These are phyloP conservation scores for Lampropteryx suffumata DNA, from an alignment of 2,888 invertebrate genomes.

Conservation along the genomic window DNA sequence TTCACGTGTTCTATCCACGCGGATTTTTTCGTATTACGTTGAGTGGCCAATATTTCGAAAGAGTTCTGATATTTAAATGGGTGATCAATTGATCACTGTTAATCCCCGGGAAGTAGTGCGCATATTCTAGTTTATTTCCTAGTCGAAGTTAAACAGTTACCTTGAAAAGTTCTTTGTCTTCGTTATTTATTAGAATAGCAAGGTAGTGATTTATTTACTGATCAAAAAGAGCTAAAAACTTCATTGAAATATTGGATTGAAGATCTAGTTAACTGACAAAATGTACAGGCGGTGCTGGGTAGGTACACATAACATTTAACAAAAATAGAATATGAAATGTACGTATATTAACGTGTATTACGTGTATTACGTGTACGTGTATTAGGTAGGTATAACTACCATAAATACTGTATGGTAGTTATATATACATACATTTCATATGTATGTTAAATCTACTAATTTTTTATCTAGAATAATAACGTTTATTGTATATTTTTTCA, in stretches of 20 bases:
- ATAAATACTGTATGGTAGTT: no score
- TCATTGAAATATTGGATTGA: no score
- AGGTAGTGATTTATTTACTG: not conserved
- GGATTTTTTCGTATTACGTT: conserved; percentile 32
- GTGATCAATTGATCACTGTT: conserved; percentile 18
- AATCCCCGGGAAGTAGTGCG: conserved; percentile 14
- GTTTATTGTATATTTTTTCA: conserved; percentile 14
- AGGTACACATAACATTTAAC: no score
- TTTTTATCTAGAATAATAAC: conserved; percentile 13
- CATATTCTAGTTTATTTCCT: conserved; percentile 6
- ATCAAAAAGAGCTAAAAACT: not conserved
- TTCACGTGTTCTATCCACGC: conserved; percentile 32
- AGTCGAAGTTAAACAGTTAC: not conserved
- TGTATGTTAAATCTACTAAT: no score
- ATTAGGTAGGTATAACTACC: no score
- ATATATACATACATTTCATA: no score
- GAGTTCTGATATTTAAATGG: conserved; percentile 22
- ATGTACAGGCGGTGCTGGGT: no score
- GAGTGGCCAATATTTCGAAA: conserved; percentile 25
- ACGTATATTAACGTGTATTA: no score
- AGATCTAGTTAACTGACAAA: no score
- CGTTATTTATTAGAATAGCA: not conserved
- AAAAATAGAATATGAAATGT: not conserved
- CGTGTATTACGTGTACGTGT: no score
- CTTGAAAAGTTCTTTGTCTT: conserved; percentile 14